phyloP scores from a whole-genome alignment of 2,113 vertebrate genomes.

The Macquaria australasica region DNA sequence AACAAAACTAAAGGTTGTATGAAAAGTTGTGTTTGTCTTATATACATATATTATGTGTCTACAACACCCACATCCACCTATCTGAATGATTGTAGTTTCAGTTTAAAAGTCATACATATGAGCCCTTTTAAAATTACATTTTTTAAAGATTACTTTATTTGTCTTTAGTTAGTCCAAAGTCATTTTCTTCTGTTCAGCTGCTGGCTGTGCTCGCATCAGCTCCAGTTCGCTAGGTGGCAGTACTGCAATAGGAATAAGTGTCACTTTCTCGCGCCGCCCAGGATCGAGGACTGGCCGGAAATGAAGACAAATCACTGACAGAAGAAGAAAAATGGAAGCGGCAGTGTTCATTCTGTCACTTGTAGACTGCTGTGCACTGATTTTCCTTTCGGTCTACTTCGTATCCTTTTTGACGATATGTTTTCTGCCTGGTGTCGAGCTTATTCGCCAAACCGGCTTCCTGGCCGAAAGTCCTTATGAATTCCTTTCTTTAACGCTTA shows the following conservation, averaged over 20 bases:
- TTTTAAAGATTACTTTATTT: too few species aligned
- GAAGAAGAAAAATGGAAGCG: conserved; percentile 89
- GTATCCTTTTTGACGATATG: conserved; percentile 88
- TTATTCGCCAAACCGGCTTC: accelerated
- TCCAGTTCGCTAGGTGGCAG: conserved; percentile 42
- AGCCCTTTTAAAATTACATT: too few species aligned
- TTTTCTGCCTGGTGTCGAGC: background rate
- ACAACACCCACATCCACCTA: too few species aligned
- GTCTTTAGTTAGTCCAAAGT: background rate
- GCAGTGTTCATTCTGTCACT: conserved; percentile 94
- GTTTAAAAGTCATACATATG: background rate
- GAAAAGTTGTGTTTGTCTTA: too few species aligned
- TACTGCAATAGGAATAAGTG: accelerated
- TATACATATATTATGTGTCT: too few species aligned
- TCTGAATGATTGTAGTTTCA: too few species aligned
- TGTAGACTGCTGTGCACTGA: conserved; percentile 94
- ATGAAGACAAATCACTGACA: background rate
- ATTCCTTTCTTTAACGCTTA: background rate
- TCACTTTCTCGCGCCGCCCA: too few species aligned
- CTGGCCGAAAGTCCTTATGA: accelerated
- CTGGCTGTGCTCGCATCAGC: background rate
- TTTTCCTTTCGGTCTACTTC: conserved; percentile 96
- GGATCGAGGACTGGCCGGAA: background rate
- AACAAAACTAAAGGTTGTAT: too few species aligned
- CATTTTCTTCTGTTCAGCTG: background rate